A percentile compares a stretch with the other conserved stretches of the same genome.
Evolutionary conservation across 2,888 invertebrate species (phyloP).

Genomic region (Polymixis flavicincta): DNA sequence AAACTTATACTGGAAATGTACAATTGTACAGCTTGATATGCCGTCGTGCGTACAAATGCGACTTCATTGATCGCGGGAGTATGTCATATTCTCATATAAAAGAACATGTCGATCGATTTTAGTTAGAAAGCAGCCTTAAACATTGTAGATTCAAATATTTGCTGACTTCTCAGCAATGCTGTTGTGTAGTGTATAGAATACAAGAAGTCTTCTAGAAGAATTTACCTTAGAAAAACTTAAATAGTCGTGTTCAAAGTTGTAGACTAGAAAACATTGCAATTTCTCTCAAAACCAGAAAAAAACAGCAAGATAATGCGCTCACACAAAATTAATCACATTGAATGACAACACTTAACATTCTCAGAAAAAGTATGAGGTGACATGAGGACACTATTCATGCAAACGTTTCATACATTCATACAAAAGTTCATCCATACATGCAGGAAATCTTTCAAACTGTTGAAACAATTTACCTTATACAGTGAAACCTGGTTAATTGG

Average conservation of each 20-base stretch:
- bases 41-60: too few species aligned
- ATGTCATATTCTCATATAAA: too few species aligned
- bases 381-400: slow-evolving; percentile 66
- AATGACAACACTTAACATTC: slow-evolving; percentile 64
- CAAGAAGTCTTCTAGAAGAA: slow-evolving; percentile 28
- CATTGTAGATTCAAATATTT: neutral
- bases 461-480: slow-evolving; percentile 27
- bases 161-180: neutral
- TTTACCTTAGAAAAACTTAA: slow-evolving; percentile 15
- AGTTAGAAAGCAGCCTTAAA: neutral
- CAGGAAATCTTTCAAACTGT: slow-evolving; percentile 50
- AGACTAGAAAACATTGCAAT: slow-evolving; percentile 20
- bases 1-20: too few species aligned
- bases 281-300: slow-evolving; percentile 21
- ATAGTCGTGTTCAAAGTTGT: slow-evolving; percentile 17
- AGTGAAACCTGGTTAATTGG: too few species aligned
- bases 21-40: too few species aligned
- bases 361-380: slow-evolving; percentile 65
- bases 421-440: slow-evolving; percentile 56
- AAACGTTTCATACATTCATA: slow-evolving; percentile 60
- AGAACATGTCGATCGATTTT: too few species aligned
- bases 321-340: slow-evolving; percentile 55
- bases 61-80: too few species aligned
- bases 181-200: neutral
- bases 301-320: slow-evolving; percentile 29